Conservation (phyloP, 2,888 invertebrate genomes). For the Dimorphilus gyrociliatus region DNA sequence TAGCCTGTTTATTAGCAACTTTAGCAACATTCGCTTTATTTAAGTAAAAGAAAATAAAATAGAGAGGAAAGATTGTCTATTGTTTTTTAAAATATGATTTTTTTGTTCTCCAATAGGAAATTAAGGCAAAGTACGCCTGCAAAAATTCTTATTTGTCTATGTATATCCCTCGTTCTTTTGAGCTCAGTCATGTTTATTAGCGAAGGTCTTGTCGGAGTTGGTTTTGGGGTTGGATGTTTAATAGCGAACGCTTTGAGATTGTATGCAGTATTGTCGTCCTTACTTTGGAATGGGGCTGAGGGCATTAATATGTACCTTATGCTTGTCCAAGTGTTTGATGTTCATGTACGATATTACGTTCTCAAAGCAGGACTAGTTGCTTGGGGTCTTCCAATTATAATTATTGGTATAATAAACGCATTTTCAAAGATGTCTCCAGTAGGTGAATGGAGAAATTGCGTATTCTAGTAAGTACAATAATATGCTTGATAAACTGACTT, state of each 20-base stretch:
- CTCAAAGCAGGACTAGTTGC: constrained; percentile 6
- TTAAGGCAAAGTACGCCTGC: constrained; percentile 5
- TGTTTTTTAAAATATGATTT: not conserved
- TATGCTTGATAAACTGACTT: too few species aligned
- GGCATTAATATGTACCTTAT: constrained; percentile 9
- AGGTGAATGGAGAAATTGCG: too few species aligned
- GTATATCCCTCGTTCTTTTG: constrained; percentile 5
- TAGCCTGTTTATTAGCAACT: constrained; percentile 6
- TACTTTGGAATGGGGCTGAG: constrained; percentile 9
- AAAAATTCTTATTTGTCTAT: constrained; percentile 7
- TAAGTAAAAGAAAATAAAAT: constrained; percentile 4
- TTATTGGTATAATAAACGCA: too few species aligned
- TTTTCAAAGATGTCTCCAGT: too few species aligned
- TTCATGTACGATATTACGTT: constrained; percentile 5
- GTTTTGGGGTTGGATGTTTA: constrained; percentile 5
- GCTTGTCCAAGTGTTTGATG: constrained; percentile 8
- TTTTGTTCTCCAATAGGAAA: constrained; percentile 4
- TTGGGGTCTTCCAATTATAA: too few species aligned
- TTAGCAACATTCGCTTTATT: constrained; percentile 5
- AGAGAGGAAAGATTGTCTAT: not conserved
- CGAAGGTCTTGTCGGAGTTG: constrained; percentile 1
- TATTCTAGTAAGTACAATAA: too few species aligned
- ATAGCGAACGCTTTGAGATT: constrained; percentile 6
- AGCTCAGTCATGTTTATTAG: constrained; percentile 7
- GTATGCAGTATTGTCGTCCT: constrained; percentile 8